Evolutionary conservation across 2,888 invertebrate species (phyloP).

Genomic region (Theretra japonica): DNA sequence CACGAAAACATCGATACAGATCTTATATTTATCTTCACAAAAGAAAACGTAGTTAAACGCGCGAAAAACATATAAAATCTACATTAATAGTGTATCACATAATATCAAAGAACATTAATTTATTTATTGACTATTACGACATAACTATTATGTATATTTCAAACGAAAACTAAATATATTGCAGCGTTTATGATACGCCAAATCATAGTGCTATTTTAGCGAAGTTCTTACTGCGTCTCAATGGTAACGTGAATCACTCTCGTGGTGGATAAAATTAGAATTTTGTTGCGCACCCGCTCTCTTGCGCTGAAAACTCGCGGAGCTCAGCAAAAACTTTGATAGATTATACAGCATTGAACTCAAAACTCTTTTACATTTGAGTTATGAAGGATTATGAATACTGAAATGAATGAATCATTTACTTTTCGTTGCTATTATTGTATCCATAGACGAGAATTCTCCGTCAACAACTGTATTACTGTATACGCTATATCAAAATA

Average conservation of each 20-base stretch:
- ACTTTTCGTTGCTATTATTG: too few species aligned
- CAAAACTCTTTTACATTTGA: background rate
- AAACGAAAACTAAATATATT: conserved; percentile 20
- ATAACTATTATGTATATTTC: background rate
- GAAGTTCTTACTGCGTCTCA: conserved; percentile 68
- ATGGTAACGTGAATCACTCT: conserved; percentile 67
- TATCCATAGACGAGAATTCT: too few species aligned
- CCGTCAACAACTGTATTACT: too few species aligned
- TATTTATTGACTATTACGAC: background rate
- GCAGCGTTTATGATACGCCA: conserved; percentile 45
- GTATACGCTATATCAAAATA: too few species aligned
- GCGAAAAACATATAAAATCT: background rate
- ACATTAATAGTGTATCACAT: background rate
- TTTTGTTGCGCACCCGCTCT: conserved; percentile 52
- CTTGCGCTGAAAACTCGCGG: conserved; percentile 30
- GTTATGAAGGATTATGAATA: background rate
- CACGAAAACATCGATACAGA: too few species aligned
- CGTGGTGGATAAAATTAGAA: conserved; percentile 63
- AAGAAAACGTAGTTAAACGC: too few species aligned
- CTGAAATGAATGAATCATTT: too few species aligned
- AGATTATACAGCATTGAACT: background rate
- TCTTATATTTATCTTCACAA: too few species aligned
- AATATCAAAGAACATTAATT: conserved; percentile 3
- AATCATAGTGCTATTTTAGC: conserved; percentile 60
- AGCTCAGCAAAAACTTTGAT: background rate